phyloP scores from a whole-genome alignment of 2,888 invertebrate species.

The Tenthredo amoena region DNA sequence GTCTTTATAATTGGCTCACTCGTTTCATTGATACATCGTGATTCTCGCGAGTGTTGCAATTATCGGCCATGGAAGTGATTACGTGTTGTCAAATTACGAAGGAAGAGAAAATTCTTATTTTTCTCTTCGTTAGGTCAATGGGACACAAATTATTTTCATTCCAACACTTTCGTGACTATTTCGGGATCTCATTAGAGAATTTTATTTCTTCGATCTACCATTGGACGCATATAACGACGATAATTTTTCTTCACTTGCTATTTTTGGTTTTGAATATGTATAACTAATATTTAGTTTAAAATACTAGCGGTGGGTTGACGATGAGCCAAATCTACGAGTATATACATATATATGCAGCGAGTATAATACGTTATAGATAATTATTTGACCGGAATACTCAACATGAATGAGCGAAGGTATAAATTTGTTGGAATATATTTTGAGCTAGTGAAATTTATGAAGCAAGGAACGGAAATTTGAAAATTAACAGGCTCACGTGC shows the following conservation, averaged over 20 bases:
- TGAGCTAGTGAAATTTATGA: background rate
- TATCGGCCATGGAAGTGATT: background rate
- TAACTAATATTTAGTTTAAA: background rate
- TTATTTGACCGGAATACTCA: background rate
- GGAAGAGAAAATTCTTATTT: background rate
- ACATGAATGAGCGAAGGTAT: background rate
- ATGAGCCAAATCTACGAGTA: background rate
- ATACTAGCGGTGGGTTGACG: background rate
- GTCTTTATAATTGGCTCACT: background rate
- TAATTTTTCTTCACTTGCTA: background rate
- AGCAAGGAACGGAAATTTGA: background rate
- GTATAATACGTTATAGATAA: background rate
- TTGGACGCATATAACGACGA: background rate
- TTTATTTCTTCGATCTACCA: background rate
- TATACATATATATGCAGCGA: background rate
- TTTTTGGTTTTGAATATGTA: background rate
- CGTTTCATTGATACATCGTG: background rate
- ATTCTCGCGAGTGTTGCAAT: background rate
- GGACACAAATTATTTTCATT: background rate
- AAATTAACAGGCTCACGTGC: slow-evolving; percentile 1
- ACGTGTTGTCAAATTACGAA: background rate
- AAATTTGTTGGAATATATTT: background rate
- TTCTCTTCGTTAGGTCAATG: no score
- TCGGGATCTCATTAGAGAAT: background rate
- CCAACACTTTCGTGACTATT: background rate